Base-by-base conservation (phyloP, 1,140 invertebrate species). In the Calephelis nemesis region DNA sequence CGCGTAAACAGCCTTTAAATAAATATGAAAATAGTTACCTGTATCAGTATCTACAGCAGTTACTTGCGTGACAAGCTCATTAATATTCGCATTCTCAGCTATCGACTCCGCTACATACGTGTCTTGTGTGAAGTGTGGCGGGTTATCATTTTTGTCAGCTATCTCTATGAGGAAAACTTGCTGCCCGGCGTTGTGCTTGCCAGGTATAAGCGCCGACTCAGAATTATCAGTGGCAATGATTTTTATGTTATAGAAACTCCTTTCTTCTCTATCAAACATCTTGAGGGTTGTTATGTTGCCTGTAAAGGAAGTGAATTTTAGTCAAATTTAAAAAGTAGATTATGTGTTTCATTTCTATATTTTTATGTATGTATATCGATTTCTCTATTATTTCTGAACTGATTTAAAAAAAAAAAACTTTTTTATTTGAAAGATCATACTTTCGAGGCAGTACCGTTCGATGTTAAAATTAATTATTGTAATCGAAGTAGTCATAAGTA, bases 91-190 rank as follows among this genome's bases (percentile, higher is more conserved):
- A 82, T 96, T 95, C 93, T 98, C 97, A 11, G 94, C 92, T 52
- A 98, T 95, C 19, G 94, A 93, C 76, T 96, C 95, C 0, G 96
- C 96, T 6, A 94, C 92, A 88, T 98, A 98, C 0, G 94, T 92
- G 0, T 92, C 79, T 74, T 95, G 92, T 11, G 95, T 95, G 84
- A 98, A 98, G 71, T 94, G 93, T 0, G 97, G 97, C 9, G 95
- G 93, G 87, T 98, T 98, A 83, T 98, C 98, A 82, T 98, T 98
- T 85, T 96, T 97, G 89, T 99, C 98, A 9, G 96, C 96, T 60
- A 99, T 98, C 81, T 96, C 95, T 70, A 98, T 97, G 69, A 95
- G 93, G 79, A 98, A 97, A 65, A 94, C 94, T 91, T 96, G 95
- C 69, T 95, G 93, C 5, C 95, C 96, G 45, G 93, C 93, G 76